Conservation (phyloP, 2,797 vertebrate species). For the Tokudaia tokunoshimensis region DNA sequence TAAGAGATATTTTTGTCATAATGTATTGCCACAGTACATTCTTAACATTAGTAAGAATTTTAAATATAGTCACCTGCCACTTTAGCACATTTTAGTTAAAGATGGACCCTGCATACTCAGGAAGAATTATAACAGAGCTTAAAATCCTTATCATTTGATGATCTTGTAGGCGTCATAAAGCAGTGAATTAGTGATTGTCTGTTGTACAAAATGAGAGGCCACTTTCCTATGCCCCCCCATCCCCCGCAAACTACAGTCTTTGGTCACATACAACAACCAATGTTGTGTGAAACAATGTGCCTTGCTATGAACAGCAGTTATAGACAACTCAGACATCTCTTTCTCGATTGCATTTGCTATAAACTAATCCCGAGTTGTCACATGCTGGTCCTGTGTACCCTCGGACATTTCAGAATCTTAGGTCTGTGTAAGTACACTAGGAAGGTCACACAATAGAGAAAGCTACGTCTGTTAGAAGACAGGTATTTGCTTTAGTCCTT, state of each 20-base stretch:
- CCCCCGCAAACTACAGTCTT: background rate
- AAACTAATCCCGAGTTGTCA: background rate
- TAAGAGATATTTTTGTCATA: background rate
- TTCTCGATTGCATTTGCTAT: background rate
- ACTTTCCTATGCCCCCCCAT: accelerated
- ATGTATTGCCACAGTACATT: background rate
- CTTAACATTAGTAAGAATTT: background rate
- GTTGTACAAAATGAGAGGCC: background rate
- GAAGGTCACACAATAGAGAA: background rate
- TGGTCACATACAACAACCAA: background rate
- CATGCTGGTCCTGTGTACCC: background rate
- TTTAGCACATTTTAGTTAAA: background rate
- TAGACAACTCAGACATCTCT: too few relatives aligned
- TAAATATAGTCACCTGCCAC: background rate
- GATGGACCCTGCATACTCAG: background rate
- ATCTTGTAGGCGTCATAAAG: background rate
- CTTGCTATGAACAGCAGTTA: background rate
- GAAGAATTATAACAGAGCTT: background rate
- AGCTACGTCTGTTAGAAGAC: background rate
- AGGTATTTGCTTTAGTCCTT: background rate
- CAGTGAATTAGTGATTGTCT: background rate
- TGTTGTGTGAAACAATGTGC: background rate
- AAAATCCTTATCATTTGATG: background rate
- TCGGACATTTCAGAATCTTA: background rate
- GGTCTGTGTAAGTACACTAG: background rate